Base-by-base conservation (phyloP, 1,140 invertebrate genomes). In the Lithobius niger region DNA sequence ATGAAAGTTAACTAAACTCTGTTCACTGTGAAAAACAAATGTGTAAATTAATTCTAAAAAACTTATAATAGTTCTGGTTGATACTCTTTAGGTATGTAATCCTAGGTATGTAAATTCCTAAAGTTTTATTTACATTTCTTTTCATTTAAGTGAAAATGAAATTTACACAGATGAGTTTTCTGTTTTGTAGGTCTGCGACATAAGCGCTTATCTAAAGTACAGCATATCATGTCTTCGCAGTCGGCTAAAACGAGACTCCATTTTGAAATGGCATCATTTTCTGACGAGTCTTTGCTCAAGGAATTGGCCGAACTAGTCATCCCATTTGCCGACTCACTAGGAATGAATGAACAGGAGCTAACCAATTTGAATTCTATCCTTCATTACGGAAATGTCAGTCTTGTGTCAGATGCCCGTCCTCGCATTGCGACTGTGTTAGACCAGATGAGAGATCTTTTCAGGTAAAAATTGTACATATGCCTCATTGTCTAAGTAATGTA, bases 301-400 rank as follows among this genome's bases (percentile, higher is more conserved):
- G 77, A 86, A 28, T 69, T 92, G 0, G 75, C 77, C 0, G 71
- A 82, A 18, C 73, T 77, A 57, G 76, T 92, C 0, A 72, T 89
- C 50, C 83, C 84, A 1, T 83, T 79, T 69, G 77, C 82, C 0
- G 86, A 92, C 62, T 90, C 87, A n/a, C 71, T 91, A 4, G 88
- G 88, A 0, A 88, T 90, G 85, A 92, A 92, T 67, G 88, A 92
- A 67, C 87, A 85, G 65, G 88, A 92, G 70, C 71, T 90, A 27
- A 79, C 81, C 0, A 92, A 89, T 69, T 65, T 92, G 1, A 75
- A 81, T 49, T 82, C 80, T 64, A 76, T 82, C 1, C 65, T 86
- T 45, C 70, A 78, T 53, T 76, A 80, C 66, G 84, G 83, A 1
- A 82, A 83, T 58, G 78, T 88, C 2, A 85, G 81, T 13, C 67